Conservation (phyloP, 2,797 vertebrate genomes). For the Sternotherus odoratus region DNA sequence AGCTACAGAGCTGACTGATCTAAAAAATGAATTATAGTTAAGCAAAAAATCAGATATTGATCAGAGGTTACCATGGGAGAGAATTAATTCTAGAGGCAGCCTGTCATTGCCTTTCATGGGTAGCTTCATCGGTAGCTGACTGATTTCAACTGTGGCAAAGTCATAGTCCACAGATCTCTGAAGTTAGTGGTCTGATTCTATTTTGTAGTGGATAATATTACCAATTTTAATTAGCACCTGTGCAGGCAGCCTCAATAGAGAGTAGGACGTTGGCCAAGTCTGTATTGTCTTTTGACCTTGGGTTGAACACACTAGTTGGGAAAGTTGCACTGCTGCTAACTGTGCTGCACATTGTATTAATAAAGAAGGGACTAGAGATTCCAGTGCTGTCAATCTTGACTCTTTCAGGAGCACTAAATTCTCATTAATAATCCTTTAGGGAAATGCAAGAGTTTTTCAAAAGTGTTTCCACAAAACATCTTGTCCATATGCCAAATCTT, state of each 20-base stretch:
- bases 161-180: constrained; percentile 12
- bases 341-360: constrained; percentile 62
- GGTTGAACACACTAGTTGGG: constrained; percentile 45
- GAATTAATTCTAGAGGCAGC: rapidly evolving
- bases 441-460: constrained; percentile 55
- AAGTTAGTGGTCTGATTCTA: constrained; percentile 15
- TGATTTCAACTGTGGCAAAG: constrained; percentile 16
- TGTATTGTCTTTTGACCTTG: constrained; percentile 23
- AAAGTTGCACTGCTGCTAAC: constrained; percentile 51
- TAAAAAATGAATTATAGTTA: not conserved
- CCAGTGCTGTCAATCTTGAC: constrained; percentile 70
- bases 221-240: constrained; percentile 40
- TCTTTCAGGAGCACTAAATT: constrained; percentile 71
- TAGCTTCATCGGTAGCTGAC: not conserved
- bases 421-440: constrained; percentile 67
- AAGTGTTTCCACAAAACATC: constrained; percentile 53
- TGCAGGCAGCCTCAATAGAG: constrained; percentile 26
- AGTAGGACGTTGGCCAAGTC: not conserved
- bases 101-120: not conserved
- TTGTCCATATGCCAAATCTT: constrained; percentile 44
- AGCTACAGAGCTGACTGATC: not conserved
- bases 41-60: not conserved
- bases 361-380: constrained; percentile 68
- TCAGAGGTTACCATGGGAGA: not conserved
- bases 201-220: not conserved